phyloP scores from a whole-genome alignment of 1,140 invertebrate species.

The Monomorium pharaonis region DNA sequence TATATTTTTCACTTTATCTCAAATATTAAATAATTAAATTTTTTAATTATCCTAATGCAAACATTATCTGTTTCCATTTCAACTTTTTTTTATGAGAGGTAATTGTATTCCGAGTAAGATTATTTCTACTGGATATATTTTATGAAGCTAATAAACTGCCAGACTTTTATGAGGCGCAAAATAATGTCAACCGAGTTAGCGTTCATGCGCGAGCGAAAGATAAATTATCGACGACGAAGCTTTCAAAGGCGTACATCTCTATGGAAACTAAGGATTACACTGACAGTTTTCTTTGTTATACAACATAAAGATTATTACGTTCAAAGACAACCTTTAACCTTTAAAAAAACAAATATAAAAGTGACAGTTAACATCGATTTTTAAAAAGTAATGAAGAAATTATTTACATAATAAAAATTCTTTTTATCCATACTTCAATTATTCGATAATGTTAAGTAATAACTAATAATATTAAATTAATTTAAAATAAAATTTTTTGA shows the following conservation, averaged over 20 bases:
- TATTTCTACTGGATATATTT: slow-evolving; percentile 39
- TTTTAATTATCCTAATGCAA: not conserved
- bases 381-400: not conserved
- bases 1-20: not conserved
- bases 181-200: slow-evolving; percentile 49
- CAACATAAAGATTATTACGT: slow-evolving; percentile 63
- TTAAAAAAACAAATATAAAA: slow-evolving; percentile 30
- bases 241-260: slow-evolving; percentile 63
- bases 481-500: not conserved
- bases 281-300: slow-evolving; percentile 68
- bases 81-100: not conserved
- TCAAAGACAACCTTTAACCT: slow-evolving; percentile 31
- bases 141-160: slow-evolving; percentile 49
- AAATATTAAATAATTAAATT: not conserved
- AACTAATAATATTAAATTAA: not conserved
- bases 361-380: slow-evolving; percentile 4
- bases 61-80: not conserved
- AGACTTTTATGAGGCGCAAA: slow-evolving; percentile 34
- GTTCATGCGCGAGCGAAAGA: slow-evolving; percentile 45
- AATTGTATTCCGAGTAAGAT: slow-evolving; percentile 20
- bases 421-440: not conserved
- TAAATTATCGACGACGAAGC: slow-evolving; percentile 65
- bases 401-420: not conserved
- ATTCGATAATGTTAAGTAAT: not conserved
- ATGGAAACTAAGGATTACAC: slow-evolving; percentile 75